Conservation (phyloP, 2,113 vertebrate genomes). For the Paedocypris sp. region DNA sequence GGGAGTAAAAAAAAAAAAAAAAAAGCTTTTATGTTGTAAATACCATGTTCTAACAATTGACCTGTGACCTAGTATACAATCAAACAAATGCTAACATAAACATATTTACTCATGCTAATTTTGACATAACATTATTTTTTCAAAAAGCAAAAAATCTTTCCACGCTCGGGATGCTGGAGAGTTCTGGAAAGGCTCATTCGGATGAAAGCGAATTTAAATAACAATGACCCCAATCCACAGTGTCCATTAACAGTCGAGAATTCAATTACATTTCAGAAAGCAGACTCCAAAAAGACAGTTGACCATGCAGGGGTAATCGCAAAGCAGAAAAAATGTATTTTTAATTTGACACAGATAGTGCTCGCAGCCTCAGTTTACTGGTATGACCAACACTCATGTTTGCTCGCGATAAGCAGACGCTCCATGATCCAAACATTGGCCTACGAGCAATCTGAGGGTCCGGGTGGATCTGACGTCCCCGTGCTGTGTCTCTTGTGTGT, state of each 20-base stretch:
- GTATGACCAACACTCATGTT: not conserved
- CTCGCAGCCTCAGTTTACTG: not conserved
- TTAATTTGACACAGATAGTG: constrained; percentile 9
- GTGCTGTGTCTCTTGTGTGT: not conserved
- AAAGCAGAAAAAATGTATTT: not conserved
- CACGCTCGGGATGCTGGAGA: no score
- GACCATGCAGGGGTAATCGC: not conserved
- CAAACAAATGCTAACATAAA: no score
- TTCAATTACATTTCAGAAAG: not conserved
- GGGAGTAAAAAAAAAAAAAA: no score
- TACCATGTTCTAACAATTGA: no score
- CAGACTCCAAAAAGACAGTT: not conserved
- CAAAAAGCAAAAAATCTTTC: not conserved
- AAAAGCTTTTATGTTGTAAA: no score
- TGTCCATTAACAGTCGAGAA: not conserved
- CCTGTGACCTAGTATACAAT: no score
- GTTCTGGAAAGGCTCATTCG: not conserved
- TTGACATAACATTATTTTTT: not conserved
- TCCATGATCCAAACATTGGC: not conserved
- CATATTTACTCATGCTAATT: no score
- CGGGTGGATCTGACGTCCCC: not conserved
- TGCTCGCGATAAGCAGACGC: not conserved
- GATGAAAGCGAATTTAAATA: not conserved
- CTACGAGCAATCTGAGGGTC: not conserved
- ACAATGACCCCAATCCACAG: not conserved